Evolutionary conservation across 2,113 vertebrate genomes (phyloP).

Genomic region (Hiodon alosoides): DNA sequence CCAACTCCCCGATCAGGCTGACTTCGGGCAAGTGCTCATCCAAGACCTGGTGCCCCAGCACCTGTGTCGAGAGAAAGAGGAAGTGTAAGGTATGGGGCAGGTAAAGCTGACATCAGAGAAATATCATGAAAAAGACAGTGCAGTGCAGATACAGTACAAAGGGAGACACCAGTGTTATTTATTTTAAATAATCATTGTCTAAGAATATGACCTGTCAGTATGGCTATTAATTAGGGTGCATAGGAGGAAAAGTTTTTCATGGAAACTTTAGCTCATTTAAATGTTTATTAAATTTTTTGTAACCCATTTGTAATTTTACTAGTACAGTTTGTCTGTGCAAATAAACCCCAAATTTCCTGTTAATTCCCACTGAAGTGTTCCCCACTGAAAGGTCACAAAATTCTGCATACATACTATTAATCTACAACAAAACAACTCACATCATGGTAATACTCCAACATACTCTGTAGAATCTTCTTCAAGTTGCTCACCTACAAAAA

Average conservation of each 20-base stretch:
- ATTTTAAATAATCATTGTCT: too few relatives aligned
- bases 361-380: too few relatives aligned
- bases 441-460: constrained; percentile 81
- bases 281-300: too few relatives aligned
- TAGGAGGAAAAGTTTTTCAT: too few relatives aligned
- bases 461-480: constrained; percentile 76
- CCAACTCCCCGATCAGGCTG: constrained; percentile 73
- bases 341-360: too few relatives aligned
- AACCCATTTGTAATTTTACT: too few relatives aligned
- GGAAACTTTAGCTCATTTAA: too few relatives aligned
- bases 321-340: too few relatives aligned
- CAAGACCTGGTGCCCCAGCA: constrained; percentile 70
- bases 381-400: not conserved
- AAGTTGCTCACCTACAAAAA: constrained; percentile 75
- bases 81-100: not conserved
- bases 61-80: constrained; percentile 45
- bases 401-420: not conserved
- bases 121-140: not conserved
- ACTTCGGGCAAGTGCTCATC: constrained; percentile 76
- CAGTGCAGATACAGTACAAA: not conserved
- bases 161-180: too few relatives aligned
- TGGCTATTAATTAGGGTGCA: too few relatives aligned
- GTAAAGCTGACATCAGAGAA: not conserved
- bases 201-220: too few relatives aligned
- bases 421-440: constrained; percentile 58